Percentiles rank a stretch among this genome's conserved stretches.
These are phyloP conservation scores for Chlorocebus sabaeus DNA, from an alignment of 2,113 vertebrate genomes.

Conservation along the genomic window DNA sequence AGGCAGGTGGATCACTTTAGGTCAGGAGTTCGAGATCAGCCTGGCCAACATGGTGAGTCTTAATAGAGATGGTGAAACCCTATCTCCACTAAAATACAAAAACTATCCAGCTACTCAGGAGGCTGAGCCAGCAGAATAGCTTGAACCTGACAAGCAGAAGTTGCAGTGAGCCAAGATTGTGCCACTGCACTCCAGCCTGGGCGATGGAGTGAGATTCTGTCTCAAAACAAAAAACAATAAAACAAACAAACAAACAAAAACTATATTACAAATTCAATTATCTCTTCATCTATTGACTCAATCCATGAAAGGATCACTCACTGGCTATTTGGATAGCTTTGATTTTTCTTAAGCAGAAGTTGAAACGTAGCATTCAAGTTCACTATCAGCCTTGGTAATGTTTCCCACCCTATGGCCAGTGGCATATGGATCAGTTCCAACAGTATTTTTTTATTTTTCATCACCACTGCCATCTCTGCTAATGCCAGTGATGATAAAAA, in stretches of 20 bases:
- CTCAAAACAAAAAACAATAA: too few relatives aligned
- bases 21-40: neutral
- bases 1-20: neutral
- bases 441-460: neutral
- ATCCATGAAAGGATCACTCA: neutral
- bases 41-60: neutral
- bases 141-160: neutral
- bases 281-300: neutral
- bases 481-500: neutral
- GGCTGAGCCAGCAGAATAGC: neutral
- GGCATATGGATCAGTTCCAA: too few relatives aligned
- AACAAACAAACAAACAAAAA: neutral
- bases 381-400: neutral
- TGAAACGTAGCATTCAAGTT: neutral
- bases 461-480: neutral
- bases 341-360: neutral
- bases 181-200: neutral
- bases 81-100: neutral
- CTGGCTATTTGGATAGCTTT: neutral
- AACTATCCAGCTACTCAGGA: neutral
- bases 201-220: neutral
- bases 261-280: neutral
- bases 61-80: neutral
- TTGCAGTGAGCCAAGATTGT: neutral
- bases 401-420: neutral